Conservation (phyloP, 2,113 vertebrate genomes). For the Ondatra zibethicus region DNA sequence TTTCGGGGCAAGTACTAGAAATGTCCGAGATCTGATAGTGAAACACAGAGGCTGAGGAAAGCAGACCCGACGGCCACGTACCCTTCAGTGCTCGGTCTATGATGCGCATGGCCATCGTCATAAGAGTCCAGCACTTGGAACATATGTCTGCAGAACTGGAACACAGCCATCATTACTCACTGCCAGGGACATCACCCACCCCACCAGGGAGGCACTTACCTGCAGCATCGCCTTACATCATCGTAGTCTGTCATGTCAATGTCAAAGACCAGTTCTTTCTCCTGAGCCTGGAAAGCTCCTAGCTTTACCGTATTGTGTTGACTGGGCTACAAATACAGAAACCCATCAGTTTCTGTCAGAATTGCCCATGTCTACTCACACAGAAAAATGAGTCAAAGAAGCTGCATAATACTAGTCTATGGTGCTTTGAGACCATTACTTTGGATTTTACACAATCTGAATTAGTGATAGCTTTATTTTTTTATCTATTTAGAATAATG, state of each 20-base stretch:
- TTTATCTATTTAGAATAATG: slow-evolving; percentile 42
- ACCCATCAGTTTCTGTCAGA: not conserved
- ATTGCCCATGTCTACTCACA: not conserved
- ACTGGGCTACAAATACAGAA: slow-evolving; percentile 85
- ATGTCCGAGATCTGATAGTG: slow-evolving; percentile 39
- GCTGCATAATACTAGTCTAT: not conserved
- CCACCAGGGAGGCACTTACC: slow-evolving; percentile 82
- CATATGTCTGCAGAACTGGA: slow-evolving; percentile 96
- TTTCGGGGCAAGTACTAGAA: slow-evolving; percentile 41
- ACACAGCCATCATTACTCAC: slow-evolving; percentile 62
- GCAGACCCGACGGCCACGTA: slow-evolving; percentile 54
- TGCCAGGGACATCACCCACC: not conserved
- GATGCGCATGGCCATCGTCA: slow-evolving; percentile 95
- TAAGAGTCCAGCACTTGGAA: slow-evolving; percentile 96
- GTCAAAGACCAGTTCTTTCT: slow-evolving; percentile 98
- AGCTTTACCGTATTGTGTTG: slow-evolving; percentile 95
- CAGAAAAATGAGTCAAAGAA: slow-evolving; percentile 24
- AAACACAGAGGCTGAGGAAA: not conserved
- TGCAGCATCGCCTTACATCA: slow-evolving; percentile 96
- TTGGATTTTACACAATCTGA: not conserved
- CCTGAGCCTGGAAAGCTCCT: slow-evolving; percentile 95
- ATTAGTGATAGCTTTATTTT: not conserved
- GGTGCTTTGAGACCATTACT: not conserved
- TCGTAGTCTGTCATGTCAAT: slow-evolving; percentile 99
- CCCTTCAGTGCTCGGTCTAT: slow-evolving; percentile 93